phyloP scores from a whole-genome alignment of 1,140 invertebrate genomes.

The Drosophila watanabei region DNA sequence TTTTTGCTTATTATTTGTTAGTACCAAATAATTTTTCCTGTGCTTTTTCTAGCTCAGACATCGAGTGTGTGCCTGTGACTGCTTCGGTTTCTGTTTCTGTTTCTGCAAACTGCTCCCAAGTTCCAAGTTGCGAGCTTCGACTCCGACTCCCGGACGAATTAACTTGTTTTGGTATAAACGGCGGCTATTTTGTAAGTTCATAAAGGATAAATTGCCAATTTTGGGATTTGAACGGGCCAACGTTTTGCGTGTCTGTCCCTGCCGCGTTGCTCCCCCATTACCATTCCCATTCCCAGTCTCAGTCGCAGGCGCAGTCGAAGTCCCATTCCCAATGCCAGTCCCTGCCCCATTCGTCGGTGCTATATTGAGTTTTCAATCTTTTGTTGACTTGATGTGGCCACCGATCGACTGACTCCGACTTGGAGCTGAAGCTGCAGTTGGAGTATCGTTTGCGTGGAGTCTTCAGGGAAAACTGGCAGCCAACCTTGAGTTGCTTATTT shows the following conservation, averaged over 20 bases:
- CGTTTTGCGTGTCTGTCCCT: constrained; percentile 75
- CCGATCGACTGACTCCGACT: constrained; percentile 61
- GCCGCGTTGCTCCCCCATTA: constrained; percentile 17
- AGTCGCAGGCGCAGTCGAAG: constrained; percentile 1
- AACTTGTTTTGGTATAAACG: constrained; percentile 85
- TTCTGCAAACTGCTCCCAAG: constrained; percentile 36
- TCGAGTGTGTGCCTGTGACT: constrained; percentile 20
- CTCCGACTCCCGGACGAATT: constrained; percentile 75
- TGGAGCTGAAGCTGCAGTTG: background rate
- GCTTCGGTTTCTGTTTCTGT: constrained; percentile 37
- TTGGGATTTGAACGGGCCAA: constrained; percentile 83
- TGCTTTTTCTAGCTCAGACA: constrained; percentile 7
- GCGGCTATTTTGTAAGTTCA: constrained; percentile 85
- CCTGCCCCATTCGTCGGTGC: constrained; percentile 62
- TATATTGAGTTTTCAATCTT: constrained; percentile 85
- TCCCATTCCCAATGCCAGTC: constrained; percentile 51
- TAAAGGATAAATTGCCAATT: constrained; percentile 85
- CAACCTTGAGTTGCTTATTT: constrained; percentile 83
- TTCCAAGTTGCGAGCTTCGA: constrained; percentile 29
- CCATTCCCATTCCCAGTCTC: constrained; percentile 11
- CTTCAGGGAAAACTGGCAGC: constrained; percentile 82
- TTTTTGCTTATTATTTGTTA: background rate
- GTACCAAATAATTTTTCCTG: background rate
- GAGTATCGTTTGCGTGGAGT: constrained; percentile 46
- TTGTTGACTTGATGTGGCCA: constrained; percentile 83